Conservation (phyloP, 2,888 invertebrate genomes). For the Drosophila limbata region DNA sequence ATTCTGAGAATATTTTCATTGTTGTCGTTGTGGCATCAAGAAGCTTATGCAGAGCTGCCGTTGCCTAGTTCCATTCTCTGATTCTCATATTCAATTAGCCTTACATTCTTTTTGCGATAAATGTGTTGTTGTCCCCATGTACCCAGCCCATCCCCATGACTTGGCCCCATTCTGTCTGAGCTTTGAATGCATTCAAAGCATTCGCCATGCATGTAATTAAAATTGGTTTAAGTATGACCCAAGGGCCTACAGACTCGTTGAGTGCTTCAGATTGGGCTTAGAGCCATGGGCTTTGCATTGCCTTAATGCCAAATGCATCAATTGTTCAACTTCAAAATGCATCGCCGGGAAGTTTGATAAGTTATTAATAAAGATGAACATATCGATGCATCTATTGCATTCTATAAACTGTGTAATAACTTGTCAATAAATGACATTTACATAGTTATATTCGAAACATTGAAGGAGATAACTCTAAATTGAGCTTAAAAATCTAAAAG, state of each 20-base stretch:
- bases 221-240: slow-evolving; percentile 66
- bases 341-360: slow-evolving; percentile 16
- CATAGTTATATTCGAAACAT: no score
- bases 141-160: not conserved
- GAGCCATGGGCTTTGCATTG: slow-evolving; percentile 18
- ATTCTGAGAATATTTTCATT: slow-evolving; percentile 30
- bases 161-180: slow-evolving; percentile 9
- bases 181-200: slow-evolving; percentile 51
- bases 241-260: slow-evolving; percentile 20
- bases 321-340: slow-evolving; percentile 34
- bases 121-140: slow-evolving; percentile 46
- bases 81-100: slow-evolving; percentile 71
- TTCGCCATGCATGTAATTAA: slow-evolving; percentile 76
- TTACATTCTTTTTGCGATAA: slow-evolving; percentile 53
- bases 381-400: not conserved
- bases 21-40: slow-evolving; percentile 32
- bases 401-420: not conserved
- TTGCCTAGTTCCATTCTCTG: slow-evolving; percentile 43
- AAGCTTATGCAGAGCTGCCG: slow-evolving; percentile 43
- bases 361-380: slow-evolving; percentile 1
- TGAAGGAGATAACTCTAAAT: no score
- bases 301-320: slow-evolving; percentile 41
- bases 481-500: no score
- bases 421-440: not conserved
- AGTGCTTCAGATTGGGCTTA: slow-evolving; percentile 21